Conservation (phyloP, 2,888 invertebrate species). For the Pollenia amentaria region DNA sequence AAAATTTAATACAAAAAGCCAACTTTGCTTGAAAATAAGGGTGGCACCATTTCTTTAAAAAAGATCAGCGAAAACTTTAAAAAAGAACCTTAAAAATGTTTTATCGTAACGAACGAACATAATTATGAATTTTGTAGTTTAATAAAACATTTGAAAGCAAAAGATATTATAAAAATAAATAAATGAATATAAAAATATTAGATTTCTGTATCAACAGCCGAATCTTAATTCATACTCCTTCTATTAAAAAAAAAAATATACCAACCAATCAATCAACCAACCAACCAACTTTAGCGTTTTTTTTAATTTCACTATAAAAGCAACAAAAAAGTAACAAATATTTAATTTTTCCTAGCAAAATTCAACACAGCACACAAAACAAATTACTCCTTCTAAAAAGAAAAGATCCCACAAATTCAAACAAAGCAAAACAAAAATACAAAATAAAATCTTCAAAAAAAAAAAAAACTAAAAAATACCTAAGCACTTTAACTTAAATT, state of each 20-base stretch:
- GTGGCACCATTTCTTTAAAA: slow-evolving; percentile 28
- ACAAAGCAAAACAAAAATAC: background rate
- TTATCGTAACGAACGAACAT: slow-evolving; percentile 46
- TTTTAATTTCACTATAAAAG: background rate
- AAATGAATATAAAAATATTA: slow-evolving; percentile 66
- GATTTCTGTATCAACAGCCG: slow-evolving; percentile 84
- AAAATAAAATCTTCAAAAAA: background rate
- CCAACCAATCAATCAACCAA: slow-evolving; percentile 13
- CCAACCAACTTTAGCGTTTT: slow-evolving; percentile 45
- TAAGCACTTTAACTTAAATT: background rate
- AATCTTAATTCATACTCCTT: slow-evolving; percentile 84
- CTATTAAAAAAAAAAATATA: slow-evolving; percentile 76
- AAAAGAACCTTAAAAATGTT: slow-evolving; percentile 52
- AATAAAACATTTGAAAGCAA: slow-evolving; percentile 66
- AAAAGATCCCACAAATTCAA: background rate
- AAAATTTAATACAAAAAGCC: slow-evolving; percentile 23
- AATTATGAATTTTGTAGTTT: slow-evolving; percentile 28
- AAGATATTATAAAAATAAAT: slow-evolving; percentile 15
- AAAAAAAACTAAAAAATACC: background rate
- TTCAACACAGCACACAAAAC: slow-evolving; percentile 3
- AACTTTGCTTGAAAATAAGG: slow-evolving; percentile 16
- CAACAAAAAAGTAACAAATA: background rate
- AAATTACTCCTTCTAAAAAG: background rate
- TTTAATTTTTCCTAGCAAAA: slow-evolving; percentile 2
- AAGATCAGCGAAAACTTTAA: slow-evolving; percentile 16